Evolutionary conservation across 2,797 vertebrate genomes (phyloP), one percentile per base, ranked within the genome.

Genomic region (Poliocrania exsul): DNA sequence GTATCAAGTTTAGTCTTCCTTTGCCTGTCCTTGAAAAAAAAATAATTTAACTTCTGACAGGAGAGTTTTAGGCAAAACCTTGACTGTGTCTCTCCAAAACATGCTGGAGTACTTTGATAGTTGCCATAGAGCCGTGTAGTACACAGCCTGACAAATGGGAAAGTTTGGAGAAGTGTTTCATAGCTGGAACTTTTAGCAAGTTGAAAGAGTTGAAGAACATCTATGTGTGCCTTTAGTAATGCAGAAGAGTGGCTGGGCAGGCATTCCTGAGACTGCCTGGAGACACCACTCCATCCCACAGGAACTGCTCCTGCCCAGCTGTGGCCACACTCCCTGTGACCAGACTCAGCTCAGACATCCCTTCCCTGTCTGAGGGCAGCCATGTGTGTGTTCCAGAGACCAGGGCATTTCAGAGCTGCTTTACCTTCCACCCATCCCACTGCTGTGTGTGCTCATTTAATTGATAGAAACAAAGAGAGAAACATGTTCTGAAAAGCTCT

Each of bases 251-350:
- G 51, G 50, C 81, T 75, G 79, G 77, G 26, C 61, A 91, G 75
- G 50, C 91, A 86, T 95, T 95, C 61, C 75, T 93, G 92, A 92
- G 87, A 78, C 79, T 84, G 62, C 82, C 62, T 42, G 56, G 51
- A 46, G 66, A 75, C 80, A 21, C 46, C 42, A 37, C 5, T 0
- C 35, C 70, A 70, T 86, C 37, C 44, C 69, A 71, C 87, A 96
- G 92, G 92, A 94, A 4, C 81, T 15, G 28, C 65, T 91, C 61
- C 6, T 81, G 81, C 65, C 69, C 88, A 69, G 74, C 74, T 86
- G 72, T 86, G 79, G n/a, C 56, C n/a, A 7, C 7, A 2, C 35
- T 85, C 29, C n/a, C 47, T 62, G 54, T 13, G 26, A 56, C 12
- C 62, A 86, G 40, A 21, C 77, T 46, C 90, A 71, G n/a, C 88